A percentile compares a stretch with the other conserved stretches of the same genome.
Evolutionary conservation across 2,113 vertebrate genomes (phyloP).

Genomic region (Gnathochromis pfefferi): DNA sequence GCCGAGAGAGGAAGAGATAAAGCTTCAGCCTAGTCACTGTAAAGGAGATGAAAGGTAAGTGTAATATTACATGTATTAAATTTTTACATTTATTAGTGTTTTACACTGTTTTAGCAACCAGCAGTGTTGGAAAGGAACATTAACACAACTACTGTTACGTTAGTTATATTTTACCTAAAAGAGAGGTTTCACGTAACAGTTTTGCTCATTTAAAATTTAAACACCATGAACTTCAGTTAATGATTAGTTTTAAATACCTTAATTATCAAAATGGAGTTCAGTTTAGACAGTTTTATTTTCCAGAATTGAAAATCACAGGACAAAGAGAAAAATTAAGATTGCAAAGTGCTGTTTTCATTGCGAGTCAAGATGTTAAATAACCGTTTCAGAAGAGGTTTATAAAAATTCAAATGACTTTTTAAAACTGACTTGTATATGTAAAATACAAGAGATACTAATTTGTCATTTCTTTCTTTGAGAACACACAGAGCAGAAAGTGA

Average conservation of each 20-base stretch:
- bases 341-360: background rate
- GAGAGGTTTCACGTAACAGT: background rate
- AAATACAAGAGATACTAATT: background rate
- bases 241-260: background rate
- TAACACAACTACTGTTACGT: background rate
- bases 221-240: background rate
- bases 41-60: conserved; percentile 17
- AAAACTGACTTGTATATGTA: background rate
- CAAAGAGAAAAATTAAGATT: background rate
- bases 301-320: background rate
- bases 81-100: background rate
- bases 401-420: background rate
- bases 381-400: accelerated
- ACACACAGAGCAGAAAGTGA: conserved; percentile 7
- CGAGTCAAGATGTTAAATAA: background rate
- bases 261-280: background rate
- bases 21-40: background rate
- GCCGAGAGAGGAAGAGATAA: background rate
- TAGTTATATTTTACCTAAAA: background rate
- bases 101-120: background rate
- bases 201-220: background rate
- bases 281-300: background rate
- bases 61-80: background rate
- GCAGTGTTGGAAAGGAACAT: background rate
- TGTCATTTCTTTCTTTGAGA: background rate